Conservation (phyloP, 2,797 vertebrate species). For the Toxotes lorentzi region DNA sequence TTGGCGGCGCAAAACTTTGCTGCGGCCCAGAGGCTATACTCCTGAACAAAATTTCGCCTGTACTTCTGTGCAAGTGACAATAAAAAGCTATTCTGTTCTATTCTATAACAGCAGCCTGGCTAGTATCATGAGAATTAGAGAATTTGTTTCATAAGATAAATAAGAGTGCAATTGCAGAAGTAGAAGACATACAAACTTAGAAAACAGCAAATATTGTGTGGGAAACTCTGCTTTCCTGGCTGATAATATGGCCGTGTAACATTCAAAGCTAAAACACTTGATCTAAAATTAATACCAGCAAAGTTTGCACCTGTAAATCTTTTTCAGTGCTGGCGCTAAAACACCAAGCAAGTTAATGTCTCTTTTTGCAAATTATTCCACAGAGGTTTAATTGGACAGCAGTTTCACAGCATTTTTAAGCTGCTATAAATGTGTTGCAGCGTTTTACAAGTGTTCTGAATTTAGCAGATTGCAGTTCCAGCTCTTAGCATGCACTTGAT, state of each 20-base stretch:
- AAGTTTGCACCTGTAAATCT: background rate
- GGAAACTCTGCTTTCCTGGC: background rate
- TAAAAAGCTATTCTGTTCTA: no score
- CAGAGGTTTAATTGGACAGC: background rate
- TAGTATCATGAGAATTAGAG: background rate
- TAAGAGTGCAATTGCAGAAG: background rate
- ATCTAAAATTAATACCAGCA: background rate
- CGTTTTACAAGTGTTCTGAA: background rate
- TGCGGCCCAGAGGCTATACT: no score
- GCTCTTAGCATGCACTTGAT: background rate
- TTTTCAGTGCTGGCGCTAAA: background rate
- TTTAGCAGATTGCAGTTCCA: background rate
- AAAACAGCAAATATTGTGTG: background rate
- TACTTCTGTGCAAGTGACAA: no score
- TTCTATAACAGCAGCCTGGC: conserved; percentile 2
- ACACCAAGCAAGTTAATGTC: background rate
- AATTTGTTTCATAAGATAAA: conserved; percentile 2
- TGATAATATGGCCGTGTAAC: background rate
- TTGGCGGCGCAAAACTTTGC: no score
- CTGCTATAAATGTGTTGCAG: background rate
- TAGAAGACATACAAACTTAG: background rate
- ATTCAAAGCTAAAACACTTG: conserved; percentile 4
- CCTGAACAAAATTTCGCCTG: no score
- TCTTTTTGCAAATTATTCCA: background rate
- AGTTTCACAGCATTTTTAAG: background rate